Base-by-base conservation (phyloP, 2,113 vertebrate genomes). In the Antechinus flavipes region DNA sequence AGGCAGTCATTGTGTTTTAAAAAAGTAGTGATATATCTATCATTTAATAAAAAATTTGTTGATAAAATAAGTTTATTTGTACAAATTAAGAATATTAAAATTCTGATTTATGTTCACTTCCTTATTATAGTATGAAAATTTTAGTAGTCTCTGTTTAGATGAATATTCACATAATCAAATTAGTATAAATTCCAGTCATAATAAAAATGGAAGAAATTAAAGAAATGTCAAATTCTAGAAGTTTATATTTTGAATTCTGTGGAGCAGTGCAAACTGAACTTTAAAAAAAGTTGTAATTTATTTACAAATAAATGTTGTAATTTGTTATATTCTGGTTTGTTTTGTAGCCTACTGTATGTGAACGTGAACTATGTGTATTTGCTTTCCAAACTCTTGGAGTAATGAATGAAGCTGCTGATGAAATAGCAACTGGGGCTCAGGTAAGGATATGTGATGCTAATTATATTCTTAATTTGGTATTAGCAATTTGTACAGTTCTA, bases 371-470 rank as follows among this genome's bases (percentile, higher is more conserved):
- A 61, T 99, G 99, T 96, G 99, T 99, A 58, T 99, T 99, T 98
- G 99, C 99, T 97, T 99, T 99, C 97, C 99, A 99, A 98, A 99
- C 99, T 24, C 97, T 99, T 97, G 99, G 99, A 94, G 99, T 99
- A 92, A 99, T 99, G 99, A 99, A 99, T 0, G 99, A 99, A 98
- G 99, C 99, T 91, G 99, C 99, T 92, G 99, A 99, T 98, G 99
- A 99, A 98, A 99, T 99, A 94, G 99, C 99, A 95, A 99, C 99
- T n/a, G 99, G 99, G 92, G 99, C 99, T 97, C 99, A 99, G 99
- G 99, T 99, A 99, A 23, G 96, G 76, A 61, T 90, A 52, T 46
- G 0, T 50, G 26, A 76, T 55, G 1, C 11, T 95, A 89, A 91
- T 91, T 94, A 0, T 14, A 0, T 54, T 92, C 46, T 92, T 11